A percentile compares a stretch with the other conserved stretches of the same genome.
Evolutionary conservation across 2,113 vertebrate species (phyloP).

Genomic region (Colistium nudipinnis): DNA sequence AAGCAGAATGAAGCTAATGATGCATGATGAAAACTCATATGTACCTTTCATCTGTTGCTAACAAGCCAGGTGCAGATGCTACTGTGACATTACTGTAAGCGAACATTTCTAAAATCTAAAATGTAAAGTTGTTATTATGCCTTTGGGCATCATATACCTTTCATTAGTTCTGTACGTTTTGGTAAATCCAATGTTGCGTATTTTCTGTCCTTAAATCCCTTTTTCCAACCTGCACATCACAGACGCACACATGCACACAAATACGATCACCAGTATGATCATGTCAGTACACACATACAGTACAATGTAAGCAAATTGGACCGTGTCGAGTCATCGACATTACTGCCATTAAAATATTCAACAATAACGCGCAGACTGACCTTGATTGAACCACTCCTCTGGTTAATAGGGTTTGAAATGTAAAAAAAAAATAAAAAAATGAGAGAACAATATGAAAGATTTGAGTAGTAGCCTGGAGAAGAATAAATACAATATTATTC

Average conservation of each 20-base stretch:
- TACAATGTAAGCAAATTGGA: constrained; percentile 48
- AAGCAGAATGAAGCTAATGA: constrained; percentile 12
- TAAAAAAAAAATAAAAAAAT: constrained; percentile 61
- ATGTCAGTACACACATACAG: constrained; percentile 21
- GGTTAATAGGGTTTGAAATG: constrained; percentile 59
- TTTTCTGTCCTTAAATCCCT: constrained; percentile 88
- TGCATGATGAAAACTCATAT: neutral
- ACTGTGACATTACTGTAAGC: neutral
- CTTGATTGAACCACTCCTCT: constrained; percentile 97
- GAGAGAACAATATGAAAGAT: constrained; percentile 55
- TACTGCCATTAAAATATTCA: constrained; percentile 18
- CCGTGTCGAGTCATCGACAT: constrained; percentile 19
- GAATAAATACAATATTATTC: constrained; percentile 38
- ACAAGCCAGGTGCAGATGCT: neutral
- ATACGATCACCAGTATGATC: constrained; percentile 55
- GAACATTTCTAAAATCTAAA: constrained; percentile 5
- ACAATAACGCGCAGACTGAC: constrained; percentile 81
- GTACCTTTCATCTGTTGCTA: neutral
- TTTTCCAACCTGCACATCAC: constrained; percentile 89
- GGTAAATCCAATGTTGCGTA: constrained; percentile 92
- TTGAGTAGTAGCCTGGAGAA: constrained; percentile 45
- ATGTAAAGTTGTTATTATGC: constrained; percentile 1
- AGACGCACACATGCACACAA: constrained; percentile 63
- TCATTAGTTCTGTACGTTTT: constrained; percentile 88
- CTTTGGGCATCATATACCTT: constrained; percentile 82